Conservation (phyloP, 2,797 vertebrate species). For the Echiichthys vipera region DNA sequence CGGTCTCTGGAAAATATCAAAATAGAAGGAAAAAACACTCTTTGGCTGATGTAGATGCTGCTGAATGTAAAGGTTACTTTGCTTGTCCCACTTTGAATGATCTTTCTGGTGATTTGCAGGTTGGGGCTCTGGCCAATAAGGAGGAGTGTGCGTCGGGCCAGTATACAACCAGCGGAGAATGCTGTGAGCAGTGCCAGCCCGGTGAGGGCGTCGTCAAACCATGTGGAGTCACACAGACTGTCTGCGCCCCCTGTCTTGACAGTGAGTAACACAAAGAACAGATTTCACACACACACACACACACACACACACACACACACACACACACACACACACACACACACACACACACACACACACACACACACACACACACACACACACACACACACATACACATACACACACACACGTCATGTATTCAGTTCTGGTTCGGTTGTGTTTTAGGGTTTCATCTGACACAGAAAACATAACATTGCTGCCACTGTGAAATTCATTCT, state of each 20-base stretch:
- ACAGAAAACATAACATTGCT: background rate
- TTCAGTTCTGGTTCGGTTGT: background rate
- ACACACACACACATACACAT: background rate
- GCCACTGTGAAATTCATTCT: slow-evolving; percentile 1
- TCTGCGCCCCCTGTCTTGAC: slow-evolving; percentile 92
- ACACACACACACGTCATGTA: background rate
- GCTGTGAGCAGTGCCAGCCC: slow-evolving; percentile 90
- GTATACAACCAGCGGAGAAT: slow-evolving; percentile 87
- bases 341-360: background rate
- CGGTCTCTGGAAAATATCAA: background rate
- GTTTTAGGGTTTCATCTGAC: slow-evolving; percentile 23
- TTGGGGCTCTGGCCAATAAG: slow-evolving; percentile 79
- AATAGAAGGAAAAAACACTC: background rate
- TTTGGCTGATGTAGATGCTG: background rate
- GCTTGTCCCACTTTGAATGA: slow-evolving; percentile 2
- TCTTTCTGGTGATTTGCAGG: slow-evolving; percentile 76
- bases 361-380: background rate
- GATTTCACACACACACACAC: background rate
- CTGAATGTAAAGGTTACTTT: background rate
- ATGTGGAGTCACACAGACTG: slow-evolving; percentile 89
- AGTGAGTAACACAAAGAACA: slow-evolving; percentile 87
- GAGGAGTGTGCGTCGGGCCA: slow-evolving; percentile 80
- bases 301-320: slow-evolving; percentile 4
- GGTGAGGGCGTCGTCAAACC: slow-evolving; percentile 89
- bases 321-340: background rate